A percentile compares a stretch with the other conserved stretches of the same genome.
These are phyloP conservation scores for Drosophila pseudotakahashii DNA, from an alignment of 2,888 invertebrate genomes.

Conservation along the genomic window DNA sequence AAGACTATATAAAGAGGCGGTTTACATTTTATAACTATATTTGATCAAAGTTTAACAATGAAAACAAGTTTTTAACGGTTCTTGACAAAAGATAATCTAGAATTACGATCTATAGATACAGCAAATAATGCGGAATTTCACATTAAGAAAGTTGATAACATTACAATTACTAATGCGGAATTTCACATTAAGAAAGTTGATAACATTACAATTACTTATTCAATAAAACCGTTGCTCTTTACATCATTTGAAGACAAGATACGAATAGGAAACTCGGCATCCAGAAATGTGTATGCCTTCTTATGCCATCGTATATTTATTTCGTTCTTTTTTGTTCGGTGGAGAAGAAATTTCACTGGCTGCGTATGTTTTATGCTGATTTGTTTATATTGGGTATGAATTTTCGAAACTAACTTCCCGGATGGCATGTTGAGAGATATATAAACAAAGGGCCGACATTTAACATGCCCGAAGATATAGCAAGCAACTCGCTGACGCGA, in stretches of 20 bases:
- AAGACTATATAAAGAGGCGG: not conserved
- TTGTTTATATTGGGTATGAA: slow-evolving; percentile 79
- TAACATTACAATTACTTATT: no score
- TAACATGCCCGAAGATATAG: slow-evolving; percentile 50
- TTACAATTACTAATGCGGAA: no score
- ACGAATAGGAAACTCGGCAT: not conserved
- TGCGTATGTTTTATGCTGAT: slow-evolving; percentile 74
- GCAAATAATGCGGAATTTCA: no score
- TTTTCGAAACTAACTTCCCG: slow-evolving; percentile 80
- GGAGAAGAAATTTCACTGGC: slow-evolving; percentile 48
- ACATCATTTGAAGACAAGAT: not conserved
- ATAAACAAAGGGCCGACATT: slow-evolving; percentile 76
- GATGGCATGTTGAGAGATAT: slow-evolving; percentile 81
- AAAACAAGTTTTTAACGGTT: not conserved
- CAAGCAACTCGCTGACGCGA: slow-evolving; percentile 16
- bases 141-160: no score
- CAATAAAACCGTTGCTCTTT: no score
- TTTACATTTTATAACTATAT: not conserved
- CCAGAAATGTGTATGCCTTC: slow-evolving; percentile 28
- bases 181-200: no score
- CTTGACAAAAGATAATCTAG: not conserved
- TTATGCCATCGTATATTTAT: slow-evolving; percentile 38
- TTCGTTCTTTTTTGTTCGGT: slow-evolving; percentile 13
- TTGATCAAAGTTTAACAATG: not conserved
- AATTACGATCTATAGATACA: no score